These are phyloP conservation scores for Pyrgus malvae DNA, from an alignment of 2,888 invertebrate genomes.

Conservation along the genomic window DNA sequence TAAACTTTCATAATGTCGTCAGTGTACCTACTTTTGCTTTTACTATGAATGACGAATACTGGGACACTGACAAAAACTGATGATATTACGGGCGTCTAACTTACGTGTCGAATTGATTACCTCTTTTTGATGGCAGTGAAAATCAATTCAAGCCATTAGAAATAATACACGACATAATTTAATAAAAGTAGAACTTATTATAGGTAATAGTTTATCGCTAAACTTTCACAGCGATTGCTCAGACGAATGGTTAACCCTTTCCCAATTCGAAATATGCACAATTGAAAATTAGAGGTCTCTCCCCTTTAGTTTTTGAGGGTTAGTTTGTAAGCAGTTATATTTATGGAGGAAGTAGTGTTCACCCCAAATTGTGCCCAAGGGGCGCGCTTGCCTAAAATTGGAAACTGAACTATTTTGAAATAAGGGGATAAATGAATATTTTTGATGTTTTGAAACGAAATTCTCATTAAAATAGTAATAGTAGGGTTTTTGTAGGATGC, in stretches of 20 bases:
- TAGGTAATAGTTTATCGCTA: not conserved
- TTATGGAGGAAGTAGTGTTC: conserved; percentile 22
- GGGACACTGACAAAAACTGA: too few species aligned
- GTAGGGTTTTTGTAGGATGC: too few species aligned
- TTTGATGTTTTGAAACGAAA: conserved; percentile 1
- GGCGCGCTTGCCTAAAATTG: conserved; percentile 25
- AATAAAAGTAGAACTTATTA: too few species aligned
- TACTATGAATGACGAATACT: too few species aligned
- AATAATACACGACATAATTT: too few species aligned
- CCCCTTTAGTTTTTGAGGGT: conserved; percentile 24
- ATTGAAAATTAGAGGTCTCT: conserved; percentile 26
- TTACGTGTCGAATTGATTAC: too few species aligned
- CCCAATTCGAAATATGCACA: conserved; percentile 27
- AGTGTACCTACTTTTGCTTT: too few species aligned
- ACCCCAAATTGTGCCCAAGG: conserved; percentile 26
- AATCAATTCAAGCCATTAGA: too few species aligned
- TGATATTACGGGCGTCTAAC: too few species aligned
- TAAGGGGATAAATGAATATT: conserved; percentile 20
- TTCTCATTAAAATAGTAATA: conserved; percentile 4
- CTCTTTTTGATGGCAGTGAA: too few species aligned
- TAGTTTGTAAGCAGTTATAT: conserved; percentile 21
- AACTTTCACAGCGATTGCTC: not conserved
- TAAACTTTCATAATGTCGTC: too few species aligned
- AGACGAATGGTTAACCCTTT: conserved; percentile 3
- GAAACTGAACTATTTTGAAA: conserved; percentile 23